phyloP scores from a whole-genome alignment of 1,140 invertebrate genomes.

The Globodera rostochiensis region DNA sequence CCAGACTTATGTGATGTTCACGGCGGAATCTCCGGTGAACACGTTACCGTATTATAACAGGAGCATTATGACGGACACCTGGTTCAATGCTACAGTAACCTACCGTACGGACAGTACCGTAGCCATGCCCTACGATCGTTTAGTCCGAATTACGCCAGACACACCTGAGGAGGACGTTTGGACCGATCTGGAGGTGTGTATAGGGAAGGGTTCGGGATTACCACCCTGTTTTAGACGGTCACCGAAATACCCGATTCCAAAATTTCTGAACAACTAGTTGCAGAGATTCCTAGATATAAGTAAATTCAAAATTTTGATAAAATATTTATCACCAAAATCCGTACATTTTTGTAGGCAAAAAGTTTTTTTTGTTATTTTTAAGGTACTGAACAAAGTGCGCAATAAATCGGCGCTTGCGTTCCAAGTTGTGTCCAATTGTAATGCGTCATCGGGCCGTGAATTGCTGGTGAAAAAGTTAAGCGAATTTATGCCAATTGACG shows the following conservation, averaged over 20 bases:
- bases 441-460: constrained; percentile 12
- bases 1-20: constrained; percentile 21
- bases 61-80: background rate
- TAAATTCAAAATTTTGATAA: constrained; percentile 1
- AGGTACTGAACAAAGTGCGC: background rate
- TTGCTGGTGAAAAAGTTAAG: background rate
- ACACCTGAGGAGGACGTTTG: constrained; percentile 1
- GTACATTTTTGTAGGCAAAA: no score
- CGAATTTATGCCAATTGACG: background rate
- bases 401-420: constrained; percentile 9
- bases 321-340: background rate
- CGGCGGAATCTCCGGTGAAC: constrained; percentile 8
- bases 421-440: constrained; percentile 16
- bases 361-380: no score
- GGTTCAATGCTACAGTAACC: constrained; percentile 21
- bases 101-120: constrained; percentile 20
- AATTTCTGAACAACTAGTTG: no score
- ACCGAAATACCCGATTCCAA: background rate
- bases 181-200: constrained; percentile 3
- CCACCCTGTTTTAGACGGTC: background rate
- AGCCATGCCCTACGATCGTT: constrained; percentile 8
- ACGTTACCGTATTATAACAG: background rate
- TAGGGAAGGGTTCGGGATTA: background rate
- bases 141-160: background rate
- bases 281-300: background rate